Evolutionary conservation across 2,113 vertebrate species (phyloP), one percentile per base, ranked within the genome.

Genomic region (Coreoperca whiteheadi): DNA sequence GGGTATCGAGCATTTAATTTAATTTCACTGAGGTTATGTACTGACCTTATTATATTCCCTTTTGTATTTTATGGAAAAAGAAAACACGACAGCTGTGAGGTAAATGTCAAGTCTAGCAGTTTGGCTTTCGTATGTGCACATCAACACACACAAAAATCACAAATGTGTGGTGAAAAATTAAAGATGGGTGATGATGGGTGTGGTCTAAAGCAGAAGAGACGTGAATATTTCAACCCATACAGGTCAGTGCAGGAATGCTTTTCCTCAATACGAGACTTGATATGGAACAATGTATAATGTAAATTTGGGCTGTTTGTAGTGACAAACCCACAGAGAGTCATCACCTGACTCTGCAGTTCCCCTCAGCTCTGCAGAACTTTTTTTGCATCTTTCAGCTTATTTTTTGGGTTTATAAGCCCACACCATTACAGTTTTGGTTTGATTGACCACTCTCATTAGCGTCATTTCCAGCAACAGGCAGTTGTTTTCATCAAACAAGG

Each of bases 11-110:
- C 30, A 41, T 41, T 37, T 23, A 23, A 56, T 56, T 10, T 37
- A 37, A 34, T 39, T n/a, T n/a, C n/a, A 57, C 34, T 21, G 23
- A 68, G 23, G 16, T 30, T 54, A 54, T 15, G 37, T 15, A 60
- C 61, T 56, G 60, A 67, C 39, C 28, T 73, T 11, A 1, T 25
- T 0, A 28, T 16, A 43, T 43, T 14, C 4, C 25, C 21, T 11
- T 78, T 59, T 34, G 10, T n/a, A 32, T 69, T 50, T 39, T 30
- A 70, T 79, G 18, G n/a, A n/a, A n/a, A n/a, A n/a, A n/a, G n/a
- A n/a, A n/a, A n/a, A n/a, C n/a, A n/a, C n/a, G n/a, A n/a, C n/a
- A n/a, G n/a, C 37, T 39, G 39, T 14, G 18, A 34, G 63, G 34
- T 46, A 18, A 48, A 46, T 56, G 63, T 30, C 11, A n/a, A 30